phyloP scores from a whole-genome alignment of 2,113 vertebrate genomes.

The Oncorhynchus keta region DNA sequence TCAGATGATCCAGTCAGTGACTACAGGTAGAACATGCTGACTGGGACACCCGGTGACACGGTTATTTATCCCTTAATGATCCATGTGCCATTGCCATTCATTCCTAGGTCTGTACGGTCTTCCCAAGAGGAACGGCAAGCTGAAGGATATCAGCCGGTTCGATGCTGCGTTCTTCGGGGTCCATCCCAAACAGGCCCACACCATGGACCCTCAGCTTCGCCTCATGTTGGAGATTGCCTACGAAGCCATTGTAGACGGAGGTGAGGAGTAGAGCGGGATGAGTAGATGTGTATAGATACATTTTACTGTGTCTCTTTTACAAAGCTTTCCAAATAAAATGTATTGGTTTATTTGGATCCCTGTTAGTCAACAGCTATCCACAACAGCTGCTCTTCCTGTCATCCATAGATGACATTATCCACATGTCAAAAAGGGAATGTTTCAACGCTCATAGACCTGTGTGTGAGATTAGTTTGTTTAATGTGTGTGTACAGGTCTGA shows the following conservation, averaged over 20 bases:
- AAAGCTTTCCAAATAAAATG: too few relatives aligned
- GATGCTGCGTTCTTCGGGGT: conserved; percentile 91
- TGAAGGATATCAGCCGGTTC: conserved; percentile 92
- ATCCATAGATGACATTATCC: neutral
- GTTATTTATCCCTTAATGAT: neutral
- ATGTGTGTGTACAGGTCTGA: conserved; percentile 77
- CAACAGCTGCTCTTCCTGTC: neutral
- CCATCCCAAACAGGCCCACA: conserved; percentile 93
- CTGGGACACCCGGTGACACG: neutral
- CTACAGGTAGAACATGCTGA: neutral
- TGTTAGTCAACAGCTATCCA: too few relatives aligned
- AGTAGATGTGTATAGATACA: neutral
- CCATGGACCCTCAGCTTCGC: conserved; percentile 96
- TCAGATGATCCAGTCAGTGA: too few relatives aligned
- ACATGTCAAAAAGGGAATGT: neutral
- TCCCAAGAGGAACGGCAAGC: conserved; percentile 88
- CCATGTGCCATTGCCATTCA: neutral
- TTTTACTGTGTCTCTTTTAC: too few relatives aligned
- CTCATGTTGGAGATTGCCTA: conserved; percentile 89
- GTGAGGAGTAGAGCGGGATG: conserved; percentile 58
- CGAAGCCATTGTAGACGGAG: conserved; percentile 92
- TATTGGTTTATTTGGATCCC: too few relatives aligned
- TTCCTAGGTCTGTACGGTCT: conserved; percentile 87
- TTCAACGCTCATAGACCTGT: neutral
- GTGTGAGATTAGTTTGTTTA: neutral